phyloP scores from a whole-genome alignment of 2,113 vertebrate species.

The Tachycineta bicolor region DNA sequence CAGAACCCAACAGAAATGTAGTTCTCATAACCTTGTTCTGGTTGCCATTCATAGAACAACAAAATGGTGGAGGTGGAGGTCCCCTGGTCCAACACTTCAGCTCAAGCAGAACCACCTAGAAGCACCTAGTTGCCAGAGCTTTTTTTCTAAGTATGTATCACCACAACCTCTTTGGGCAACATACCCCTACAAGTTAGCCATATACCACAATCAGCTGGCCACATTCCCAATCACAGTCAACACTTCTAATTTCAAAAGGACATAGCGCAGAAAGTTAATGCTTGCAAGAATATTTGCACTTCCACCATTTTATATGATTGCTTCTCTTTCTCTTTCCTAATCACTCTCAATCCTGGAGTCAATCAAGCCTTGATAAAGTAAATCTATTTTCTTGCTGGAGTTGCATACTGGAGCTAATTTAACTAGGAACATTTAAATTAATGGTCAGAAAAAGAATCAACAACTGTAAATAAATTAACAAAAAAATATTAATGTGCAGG shows the following conservation, averaged over 20 bases:
- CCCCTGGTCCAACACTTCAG: not conserved
- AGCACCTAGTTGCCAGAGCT: not conserved
- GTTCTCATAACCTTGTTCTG: not conserved
- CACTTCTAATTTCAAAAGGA: not conserved
- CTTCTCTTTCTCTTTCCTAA: not conserved
- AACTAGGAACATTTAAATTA: not conserved
- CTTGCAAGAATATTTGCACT: not conserved
- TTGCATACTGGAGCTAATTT: not conserved
- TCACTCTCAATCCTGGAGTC: not conserved
- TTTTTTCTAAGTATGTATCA: not conserved
- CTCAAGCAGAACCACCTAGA: not conserved
- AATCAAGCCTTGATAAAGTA: not conserved
- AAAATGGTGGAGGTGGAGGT: not conserved
- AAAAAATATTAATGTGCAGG: not conserved
- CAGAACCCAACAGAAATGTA: not conserved
- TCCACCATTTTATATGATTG: not conserved
- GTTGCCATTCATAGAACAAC: not conserved
- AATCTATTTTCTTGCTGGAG: not conserved
- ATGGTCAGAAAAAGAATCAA: not conserved
- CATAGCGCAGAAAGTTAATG: not conserved
- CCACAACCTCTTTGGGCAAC: not conserved
- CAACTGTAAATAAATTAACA: not conserved
- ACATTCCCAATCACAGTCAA: not conserved
- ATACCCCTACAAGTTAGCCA: not conserved
- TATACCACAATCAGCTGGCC: not conserved